These are phyloP conservation scores for Phrynocephalus forsythii DNA, from an alignment of 2,797 vertebrate genomes.

Conservation along the genomic window DNA sequence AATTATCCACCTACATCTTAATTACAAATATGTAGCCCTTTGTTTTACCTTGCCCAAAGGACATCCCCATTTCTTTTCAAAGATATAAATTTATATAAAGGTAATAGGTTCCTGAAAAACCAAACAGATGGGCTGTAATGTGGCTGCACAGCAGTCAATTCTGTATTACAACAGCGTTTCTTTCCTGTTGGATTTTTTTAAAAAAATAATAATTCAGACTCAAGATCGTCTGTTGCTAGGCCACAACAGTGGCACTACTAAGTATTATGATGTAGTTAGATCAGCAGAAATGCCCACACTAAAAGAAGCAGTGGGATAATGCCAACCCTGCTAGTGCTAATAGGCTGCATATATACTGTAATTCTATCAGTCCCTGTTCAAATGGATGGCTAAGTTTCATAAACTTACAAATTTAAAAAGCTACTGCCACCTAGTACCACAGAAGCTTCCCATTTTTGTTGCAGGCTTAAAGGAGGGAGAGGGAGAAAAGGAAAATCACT, in stretches of 20 bases:
- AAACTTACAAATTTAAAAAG: constrained; percentile 58
- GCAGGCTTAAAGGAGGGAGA: constrained; percentile 34
- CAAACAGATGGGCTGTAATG: background rate
- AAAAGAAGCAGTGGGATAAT: constrained; percentile 13
- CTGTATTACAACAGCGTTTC: constrained; percentile 44
- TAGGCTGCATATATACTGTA: constrained; percentile 24
- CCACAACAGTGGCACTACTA: too few relatives aligned
- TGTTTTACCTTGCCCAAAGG: constrained; percentile 38
- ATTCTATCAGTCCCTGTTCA: constrained; percentile 38
- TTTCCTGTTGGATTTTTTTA: constrained; percentile 42
- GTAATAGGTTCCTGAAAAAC: constrained; percentile 38
- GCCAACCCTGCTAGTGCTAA: constrained; percentile 37
- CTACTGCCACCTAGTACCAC: constrained; percentile 51
- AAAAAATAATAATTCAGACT: constrained; percentile 53
- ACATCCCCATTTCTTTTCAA: constrained; percentile 41
- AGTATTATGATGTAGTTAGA: background rate
- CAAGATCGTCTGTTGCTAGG: constrained; percentile 15
- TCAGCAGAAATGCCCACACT: background rate
- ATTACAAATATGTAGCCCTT: background rate
- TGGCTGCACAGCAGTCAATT: constrained; percentile 75
- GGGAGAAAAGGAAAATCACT: constrained; percentile 60
- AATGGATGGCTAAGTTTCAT: constrained; percentile 27
- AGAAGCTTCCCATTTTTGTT: constrained; percentile 51
- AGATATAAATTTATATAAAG: constrained; percentile 52
- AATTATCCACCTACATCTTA: constrained; percentile 7